These are phyloP conservation scores for Porphyrio hochstetteri DNA, from an alignment of 2,113 vertebrate genomes.

Conservation along the genomic window DNA sequence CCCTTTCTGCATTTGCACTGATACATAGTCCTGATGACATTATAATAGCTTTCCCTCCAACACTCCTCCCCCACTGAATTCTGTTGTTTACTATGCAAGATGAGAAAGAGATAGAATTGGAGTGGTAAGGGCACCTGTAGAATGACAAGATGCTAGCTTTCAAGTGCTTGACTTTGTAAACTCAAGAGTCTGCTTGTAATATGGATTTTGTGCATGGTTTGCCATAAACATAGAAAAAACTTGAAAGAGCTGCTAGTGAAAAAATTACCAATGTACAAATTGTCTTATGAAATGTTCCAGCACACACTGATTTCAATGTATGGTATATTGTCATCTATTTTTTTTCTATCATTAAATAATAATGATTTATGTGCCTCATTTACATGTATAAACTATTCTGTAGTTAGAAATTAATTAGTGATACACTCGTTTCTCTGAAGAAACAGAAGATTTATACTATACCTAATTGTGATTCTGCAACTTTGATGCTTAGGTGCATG, in stretches of 20 bases:
- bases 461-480: neutral
- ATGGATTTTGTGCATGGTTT: neutral
- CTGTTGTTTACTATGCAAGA: neutral
- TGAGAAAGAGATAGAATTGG: neutral
- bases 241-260: neutral
- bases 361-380: neutral
- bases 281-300: neutral
- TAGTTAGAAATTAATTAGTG: neutral
- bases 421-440: neutral
- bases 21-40: neutral
- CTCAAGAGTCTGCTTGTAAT: neutral
- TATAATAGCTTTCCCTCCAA: neutral
- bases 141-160: neutral
- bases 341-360: neutral
- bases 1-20: neutral
- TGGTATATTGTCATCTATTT: neutral
- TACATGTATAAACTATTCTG: neutral
- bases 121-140: neutral
- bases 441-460: neutral
- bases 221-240: neutral
- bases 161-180: neutral
- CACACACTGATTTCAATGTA: neutral
- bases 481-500: neutral
- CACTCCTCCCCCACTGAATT: neutral
- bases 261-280: neutral